A percentile compares a stretch with the other conserved stretches of the same genome.
These are phyloP conservation scores for Ceratosolen solmsi DNA, from an alignment of 1,140 invertebrate species.

Conservation along the genomic window DNA sequence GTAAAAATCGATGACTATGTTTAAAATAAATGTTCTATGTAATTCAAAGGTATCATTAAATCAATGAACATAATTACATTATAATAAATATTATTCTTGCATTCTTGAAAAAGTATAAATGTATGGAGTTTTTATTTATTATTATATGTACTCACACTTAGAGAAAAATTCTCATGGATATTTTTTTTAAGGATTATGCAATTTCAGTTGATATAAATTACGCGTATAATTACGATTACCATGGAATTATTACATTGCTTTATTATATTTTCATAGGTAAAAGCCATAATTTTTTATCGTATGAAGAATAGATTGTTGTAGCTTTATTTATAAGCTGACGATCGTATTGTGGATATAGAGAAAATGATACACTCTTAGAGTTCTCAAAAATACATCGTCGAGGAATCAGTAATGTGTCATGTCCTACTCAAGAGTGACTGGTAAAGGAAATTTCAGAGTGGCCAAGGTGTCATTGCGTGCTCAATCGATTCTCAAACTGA, in stretches of 20 bases:
- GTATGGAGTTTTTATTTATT: not conserved
- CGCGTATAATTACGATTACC: too few relatives aligned
- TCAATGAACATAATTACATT: conserved; percentile 5
- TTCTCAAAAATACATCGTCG: not conserved
- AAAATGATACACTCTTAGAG: not conserved
- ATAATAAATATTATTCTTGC: not conserved
- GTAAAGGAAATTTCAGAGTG: not conserved
- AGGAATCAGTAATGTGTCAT: not conserved
- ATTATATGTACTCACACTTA: not conserved
- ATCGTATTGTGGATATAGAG: not conserved
- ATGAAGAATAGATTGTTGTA: not conserved
- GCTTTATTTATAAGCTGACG: not conserved
- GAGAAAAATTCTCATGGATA: not conserved
- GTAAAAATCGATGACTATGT: not conserved
- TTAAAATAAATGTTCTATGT: not conserved
- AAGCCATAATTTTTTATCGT: too few relatives aligned
- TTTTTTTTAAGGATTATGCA: not conserved
- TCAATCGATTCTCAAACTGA: conserved; percentile 57
- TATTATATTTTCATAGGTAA: not conserved
- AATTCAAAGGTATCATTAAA: not conserved
- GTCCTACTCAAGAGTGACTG: not conserved
- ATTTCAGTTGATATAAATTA: not conserved
- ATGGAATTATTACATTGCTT: not conserved
- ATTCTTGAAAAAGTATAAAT: not conserved
- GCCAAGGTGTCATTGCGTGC: not conserved